phyloP scores from a whole-genome alignment of 2,888 invertebrate species.

The Thymelicus acteon region DNA sequence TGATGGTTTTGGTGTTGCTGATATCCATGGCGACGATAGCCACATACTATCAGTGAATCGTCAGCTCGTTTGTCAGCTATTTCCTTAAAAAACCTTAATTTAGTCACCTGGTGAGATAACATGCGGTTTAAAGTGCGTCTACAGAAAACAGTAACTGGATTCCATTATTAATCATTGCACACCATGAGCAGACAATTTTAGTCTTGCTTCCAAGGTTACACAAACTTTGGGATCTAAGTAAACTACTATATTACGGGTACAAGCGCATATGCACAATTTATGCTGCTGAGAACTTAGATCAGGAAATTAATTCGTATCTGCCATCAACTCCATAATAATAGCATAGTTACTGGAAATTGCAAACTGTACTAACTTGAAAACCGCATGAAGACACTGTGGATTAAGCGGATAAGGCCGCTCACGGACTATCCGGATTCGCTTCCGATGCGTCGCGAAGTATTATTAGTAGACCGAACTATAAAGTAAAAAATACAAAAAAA shows the following conservation, averaged over 20 bases:
- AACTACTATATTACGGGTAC: constrained; percentile 20
- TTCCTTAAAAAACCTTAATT: no score
- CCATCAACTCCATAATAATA: constrained; percentile 33
- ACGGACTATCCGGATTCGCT: not conserved
- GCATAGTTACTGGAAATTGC: constrained; percentile 28
- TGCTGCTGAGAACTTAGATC: constrained; percentile 32
- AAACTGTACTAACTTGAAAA: constrained; percentile 31
- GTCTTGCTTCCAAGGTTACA: no score
- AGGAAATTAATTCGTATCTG: constrained; percentile 38
- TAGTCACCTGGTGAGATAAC: no score
- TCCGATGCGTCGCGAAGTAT: not conserved
- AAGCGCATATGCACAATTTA: constrained; percentile 27
- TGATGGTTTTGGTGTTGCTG: no score
- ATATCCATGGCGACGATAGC: no score
- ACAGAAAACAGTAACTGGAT: no score
- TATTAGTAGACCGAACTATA: not conserved
- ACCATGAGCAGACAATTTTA: no score
- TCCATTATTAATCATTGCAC: no score
- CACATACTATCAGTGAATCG: no score
- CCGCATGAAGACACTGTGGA: constrained; percentile 33
- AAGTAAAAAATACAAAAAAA: no score
- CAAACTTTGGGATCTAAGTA: not conserved
- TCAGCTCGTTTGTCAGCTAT: no score
- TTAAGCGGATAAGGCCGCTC: constrained; percentile 11
- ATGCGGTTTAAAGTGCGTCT: no score